These are phyloP conservation scores for Spondyliosoma cantharus DNA, from an alignment of 2,797 vertebrate species.

Conservation along the genomic window DNA sequence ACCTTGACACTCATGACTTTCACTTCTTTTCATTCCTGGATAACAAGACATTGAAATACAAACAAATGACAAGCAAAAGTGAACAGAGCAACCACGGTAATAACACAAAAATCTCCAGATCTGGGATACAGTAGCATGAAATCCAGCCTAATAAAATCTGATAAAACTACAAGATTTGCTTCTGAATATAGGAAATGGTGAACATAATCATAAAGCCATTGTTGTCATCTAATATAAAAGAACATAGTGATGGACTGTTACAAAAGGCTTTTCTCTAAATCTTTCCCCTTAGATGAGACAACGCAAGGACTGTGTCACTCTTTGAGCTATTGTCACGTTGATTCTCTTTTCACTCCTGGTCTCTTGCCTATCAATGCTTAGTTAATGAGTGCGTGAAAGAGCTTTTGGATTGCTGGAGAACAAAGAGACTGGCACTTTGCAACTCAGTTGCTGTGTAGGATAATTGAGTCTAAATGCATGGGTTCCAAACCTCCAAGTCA, in stretches of 20 bases:
- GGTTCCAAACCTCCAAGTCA: slow-evolving; percentile 39
- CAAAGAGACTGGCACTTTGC: slow-evolving; percentile 48
- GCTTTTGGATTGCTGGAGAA: slow-evolving; percentile 54
- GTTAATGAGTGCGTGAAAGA: slow-evolving; percentile 52
- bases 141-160: background rate
- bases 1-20: slow-evolving; percentile 48
- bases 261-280: slow-evolving; percentile 50
- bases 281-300: slow-evolving; percentile 42
- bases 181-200: slow-evolving; percentile 32
- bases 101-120: slow-evolving; percentile 24
- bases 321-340: slow-evolving; percentile 49
- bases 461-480: slow-evolving; percentile 57
- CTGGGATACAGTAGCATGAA: slow-evolving; percentile 8
- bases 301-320: slow-evolving; percentile 32
- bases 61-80: slow-evolving; percentile 34
- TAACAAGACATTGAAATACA: slow-evolving; percentile 44
- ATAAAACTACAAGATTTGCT: slow-evolving; percentile 6
- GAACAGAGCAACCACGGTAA: slow-evolving; percentile 24
- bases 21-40: slow-evolving; percentile 25
- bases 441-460: slow-evolving; percentile 33
- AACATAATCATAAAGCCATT: slow-evolving; percentile 49
- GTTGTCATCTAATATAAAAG: slow-evolving; percentile 39
- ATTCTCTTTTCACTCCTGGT: slow-evolving; percentile 38
- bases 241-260: slow-evolving; percentile 30
- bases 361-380: slow-evolving; percentile 44